Conservation (phyloP, 1,140 invertebrate genomes). For the Drosophila ironensis region DNA sequence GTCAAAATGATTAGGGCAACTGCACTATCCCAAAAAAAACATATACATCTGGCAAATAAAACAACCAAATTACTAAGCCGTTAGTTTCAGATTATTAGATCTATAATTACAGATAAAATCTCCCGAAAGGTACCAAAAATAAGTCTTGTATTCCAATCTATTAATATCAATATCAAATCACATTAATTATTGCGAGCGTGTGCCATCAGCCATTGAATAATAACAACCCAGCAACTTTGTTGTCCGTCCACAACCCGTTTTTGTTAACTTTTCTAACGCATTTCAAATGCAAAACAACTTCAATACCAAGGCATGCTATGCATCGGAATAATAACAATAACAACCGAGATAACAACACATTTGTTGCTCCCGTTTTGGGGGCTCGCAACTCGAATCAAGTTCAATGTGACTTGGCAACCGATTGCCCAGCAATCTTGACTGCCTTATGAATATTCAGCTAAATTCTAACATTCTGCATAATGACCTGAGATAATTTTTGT, state of each 20-base stretch:
- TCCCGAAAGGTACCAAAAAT: too few relatives aligned
- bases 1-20: slow-evolving; percentile 29
- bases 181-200: slow-evolving; percentile 22
- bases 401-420: slow-evolving; percentile 42
- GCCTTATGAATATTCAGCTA: slow-evolving; percentile 61
- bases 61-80: not conserved
- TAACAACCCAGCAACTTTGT: slow-evolving; percentile 8
- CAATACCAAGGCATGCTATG: slow-evolving; percentile 5
- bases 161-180: not conserved
- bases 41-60: not conserved
- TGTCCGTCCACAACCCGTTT: slow-evolving; percentile 20
- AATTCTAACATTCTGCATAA: slow-evolving; percentile 49
- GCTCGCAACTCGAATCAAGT: slow-evolving; percentile 63
- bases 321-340: slow-evolving; percentile 31
- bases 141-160: too few relatives aligned
- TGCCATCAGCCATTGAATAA: slow-evolving; percentile 13
- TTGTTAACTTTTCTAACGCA: slow-evolving; percentile 4
- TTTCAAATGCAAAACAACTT: slow-evolving; percentile 38
- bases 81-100: too few relatives aligned
- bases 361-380: slow-evolving; percentile 49
- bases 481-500: slow-evolving; percentile 17
- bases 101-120: too few relatives aligned
- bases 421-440: slow-evolving; percentile 32
- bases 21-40: slow-evolving; percentile 40
- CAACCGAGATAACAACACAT: slow-evolving; percentile 24